Evolutionary conservation across 2,797 vertebrate species (phyloP).

Genomic region (Hemibagrus guttatus): DNA sequence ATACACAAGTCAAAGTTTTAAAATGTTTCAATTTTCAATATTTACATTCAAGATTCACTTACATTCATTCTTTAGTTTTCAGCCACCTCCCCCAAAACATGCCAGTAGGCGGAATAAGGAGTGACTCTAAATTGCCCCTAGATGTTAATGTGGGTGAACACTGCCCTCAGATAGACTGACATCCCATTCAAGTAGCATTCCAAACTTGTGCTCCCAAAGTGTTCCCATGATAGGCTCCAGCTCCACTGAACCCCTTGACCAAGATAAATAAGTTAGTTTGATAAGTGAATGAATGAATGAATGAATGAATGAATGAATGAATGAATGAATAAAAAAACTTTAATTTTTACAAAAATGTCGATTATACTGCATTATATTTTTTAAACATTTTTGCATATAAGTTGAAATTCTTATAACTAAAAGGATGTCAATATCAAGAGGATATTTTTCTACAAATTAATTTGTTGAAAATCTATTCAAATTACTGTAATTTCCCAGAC

Average conservation of each 20-base stretch:
- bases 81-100: neutral
- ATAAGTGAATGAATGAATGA: neutral
- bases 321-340: too few species aligned
- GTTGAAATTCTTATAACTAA: neutral
- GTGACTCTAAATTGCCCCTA: neutral
- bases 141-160: neutral
- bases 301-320: too few species aligned
- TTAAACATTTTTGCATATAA: neutral
- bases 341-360: neutral
- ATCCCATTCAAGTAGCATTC: neutral
- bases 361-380: neutral
- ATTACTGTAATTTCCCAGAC: neutral
- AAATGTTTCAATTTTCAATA: neutral
- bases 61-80: neutral
- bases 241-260: too few species aligned
- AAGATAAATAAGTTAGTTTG: neutral
- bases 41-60: too few species aligned
- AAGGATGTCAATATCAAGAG: neutral
- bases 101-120: neutral
- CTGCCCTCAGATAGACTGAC: neutral
- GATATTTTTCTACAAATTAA: neutral
- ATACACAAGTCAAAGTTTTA: too few species aligned
- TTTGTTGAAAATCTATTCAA: neutral
- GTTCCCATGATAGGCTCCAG: neutral
- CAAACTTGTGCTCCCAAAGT: neutral